Evolutionary conservation across 1,140 invertebrate genomes (phyloP).

Genomic region (Leptinotarsa lineolata): DNA sequence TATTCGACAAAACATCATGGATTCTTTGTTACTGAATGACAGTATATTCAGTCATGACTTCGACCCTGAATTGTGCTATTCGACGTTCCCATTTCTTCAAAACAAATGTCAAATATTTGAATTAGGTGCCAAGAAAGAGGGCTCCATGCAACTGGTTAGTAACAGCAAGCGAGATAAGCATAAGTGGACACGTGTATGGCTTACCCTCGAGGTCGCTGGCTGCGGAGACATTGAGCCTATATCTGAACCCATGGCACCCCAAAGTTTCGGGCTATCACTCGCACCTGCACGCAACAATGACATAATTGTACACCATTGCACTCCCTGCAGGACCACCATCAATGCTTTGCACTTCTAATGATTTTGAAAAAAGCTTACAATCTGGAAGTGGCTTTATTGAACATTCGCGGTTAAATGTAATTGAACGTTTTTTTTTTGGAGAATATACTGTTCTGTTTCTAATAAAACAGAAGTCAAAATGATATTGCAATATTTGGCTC

Average conservation of each 20-base stretch:
- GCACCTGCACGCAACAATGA: constrained; percentile 58
- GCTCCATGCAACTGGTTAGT: constrained; percentile 26
- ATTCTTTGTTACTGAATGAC: no score
- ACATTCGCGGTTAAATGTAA: no score
- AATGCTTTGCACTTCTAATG: constrained; percentile 31
- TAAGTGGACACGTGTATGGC: constrained; percentile 53
- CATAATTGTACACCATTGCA: constrained; percentile 54
- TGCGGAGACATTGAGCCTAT: constrained; percentile 59
- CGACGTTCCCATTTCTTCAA: neutral
- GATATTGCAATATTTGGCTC: no score
- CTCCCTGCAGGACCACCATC: constrained; percentile 49
- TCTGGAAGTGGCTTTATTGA: no score
- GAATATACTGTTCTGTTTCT: no score
- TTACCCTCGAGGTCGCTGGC: constrained; percentile 65
- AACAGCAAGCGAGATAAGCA: constrained; percentile 44
- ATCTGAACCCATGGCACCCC: constrained; percentile 58
- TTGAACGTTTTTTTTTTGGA: no score
- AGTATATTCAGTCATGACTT: no score
- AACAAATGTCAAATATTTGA: neutral
- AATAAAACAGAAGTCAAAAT: no score
- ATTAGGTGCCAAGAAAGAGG: constrained; percentile 10
- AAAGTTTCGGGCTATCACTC: constrained; percentile 60
- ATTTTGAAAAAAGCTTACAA: no score
- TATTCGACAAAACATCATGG: no score
- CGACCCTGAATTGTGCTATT: neutral